phyloP scores from a whole-genome alignment of 2,888 invertebrate species.

The Bombylius discolor region DNA sequence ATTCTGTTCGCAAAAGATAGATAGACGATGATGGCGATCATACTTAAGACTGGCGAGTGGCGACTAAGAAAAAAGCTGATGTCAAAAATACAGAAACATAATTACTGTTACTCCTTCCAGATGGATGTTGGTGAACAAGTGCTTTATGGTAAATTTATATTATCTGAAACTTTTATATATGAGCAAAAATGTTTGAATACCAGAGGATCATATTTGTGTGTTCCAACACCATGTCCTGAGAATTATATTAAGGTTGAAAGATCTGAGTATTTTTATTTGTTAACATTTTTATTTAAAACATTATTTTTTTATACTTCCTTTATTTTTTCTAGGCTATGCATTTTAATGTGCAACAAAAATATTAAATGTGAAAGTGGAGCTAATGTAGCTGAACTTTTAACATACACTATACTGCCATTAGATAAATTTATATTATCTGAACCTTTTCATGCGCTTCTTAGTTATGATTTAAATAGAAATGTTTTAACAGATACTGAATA shows the following conservation, averaged over 20 bases:
- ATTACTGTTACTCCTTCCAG: no score
- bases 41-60: no score
- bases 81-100: no score
- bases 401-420: constrained; percentile 14
- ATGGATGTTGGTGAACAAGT: no score
- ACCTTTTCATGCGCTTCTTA: constrained; percentile 15
- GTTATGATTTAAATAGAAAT: constrained; percentile 13
- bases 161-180: no score
- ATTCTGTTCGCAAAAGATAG: no score
- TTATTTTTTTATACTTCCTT: background rate
- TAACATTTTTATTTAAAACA: constrained; percentile 1
- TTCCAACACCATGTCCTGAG: constrained; percentile 41
- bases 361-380: constrained; percentile 16
- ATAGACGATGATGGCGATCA: no score
- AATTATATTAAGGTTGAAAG: constrained; percentile 18
- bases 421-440: constrained; percentile 4
- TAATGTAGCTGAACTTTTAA: constrained; percentile 18
- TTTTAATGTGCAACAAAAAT: constrained; percentile 16
- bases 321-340: constrained; percentile 16
- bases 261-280: constrained; percentile 14
- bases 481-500: constrained; percentile 12
- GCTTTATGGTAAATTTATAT: no score
- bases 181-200: constrained; percentile 41
- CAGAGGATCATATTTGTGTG: constrained; percentile 40
- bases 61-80: no score